Evolutionary conservation across 2,888 invertebrate species (phyloP), one percentile per base, ranked within the genome.

Genomic region (Phortica magna): DNA sequence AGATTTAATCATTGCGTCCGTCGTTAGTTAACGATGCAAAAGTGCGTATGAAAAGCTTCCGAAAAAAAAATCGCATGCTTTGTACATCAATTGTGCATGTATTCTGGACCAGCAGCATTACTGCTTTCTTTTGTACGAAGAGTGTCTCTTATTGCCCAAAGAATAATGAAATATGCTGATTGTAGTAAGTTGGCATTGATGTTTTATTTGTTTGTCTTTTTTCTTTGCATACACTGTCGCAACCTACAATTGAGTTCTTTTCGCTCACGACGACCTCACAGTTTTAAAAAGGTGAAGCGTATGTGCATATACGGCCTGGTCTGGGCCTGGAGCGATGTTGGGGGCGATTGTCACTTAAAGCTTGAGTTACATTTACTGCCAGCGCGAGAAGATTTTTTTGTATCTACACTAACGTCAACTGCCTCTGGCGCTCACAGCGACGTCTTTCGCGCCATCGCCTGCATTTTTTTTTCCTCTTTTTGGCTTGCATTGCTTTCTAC

Each of bases 31-130:
- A 55, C 43, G 53, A 71, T 71, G 70, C 53, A 71, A 48, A 61
- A 22, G 61, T 61, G n/a, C 7, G 17, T 22, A 61, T 61, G 7
- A 19, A 61, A 61, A 61, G 61, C 61, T 17, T 12, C 19, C 19
- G 17, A 61, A 22, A 9, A 9, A 61, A 61, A 61, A 17, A 61
- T 48, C 14, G 67, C 42, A 53, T 59, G 59, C 75, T 78, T 81
- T 85, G 87, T 85, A 82, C 87, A 83, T 85, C 87, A 85, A 85
- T 85, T 85, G 87, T 85, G 82, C 79, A 85, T 85, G 84, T 83
- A 84, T 80, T 79, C 75, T 81, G 79, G 14, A 14, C 9, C 10
- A 12, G 9, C 48, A 48, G 3, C 48, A 14, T 48, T 48, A 14
- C 1, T 48, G 48, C 59, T 59, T 59, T 59, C 59, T 59, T 59